phyloP scores from a whole-genome alignment of 2,888 invertebrate species.

The Anoplius nigerrimus region DNA sequence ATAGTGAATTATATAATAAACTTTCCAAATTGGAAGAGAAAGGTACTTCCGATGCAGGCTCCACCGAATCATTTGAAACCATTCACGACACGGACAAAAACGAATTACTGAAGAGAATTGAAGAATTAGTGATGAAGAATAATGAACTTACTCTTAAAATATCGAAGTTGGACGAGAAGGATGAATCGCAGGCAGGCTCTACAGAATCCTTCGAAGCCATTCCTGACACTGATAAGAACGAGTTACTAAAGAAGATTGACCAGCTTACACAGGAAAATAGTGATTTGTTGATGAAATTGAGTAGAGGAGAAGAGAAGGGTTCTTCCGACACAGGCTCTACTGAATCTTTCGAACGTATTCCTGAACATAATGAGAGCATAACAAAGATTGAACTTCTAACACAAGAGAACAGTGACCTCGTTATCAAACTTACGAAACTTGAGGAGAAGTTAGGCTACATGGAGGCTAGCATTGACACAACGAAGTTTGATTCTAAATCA shows the following conservation, averaged over 20 bases:
- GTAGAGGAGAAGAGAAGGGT: constrained; percentile 68
- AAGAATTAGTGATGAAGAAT: constrained; percentile 57
- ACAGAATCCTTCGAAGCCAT: constrained; percentile 70
- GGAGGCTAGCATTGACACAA: constrained; percentile 17
- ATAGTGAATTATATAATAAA: constrained; percentile 84
- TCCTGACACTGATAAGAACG: constrained; percentile 61
- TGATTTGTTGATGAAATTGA: constrained; percentile 63
- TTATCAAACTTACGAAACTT: constrained; percentile 64
- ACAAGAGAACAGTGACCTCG: constrained; percentile 67
- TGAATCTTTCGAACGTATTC: constrained; percentile 71
- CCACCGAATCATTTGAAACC: constrained; percentile 65
- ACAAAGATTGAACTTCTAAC: constrained; percentile 63
- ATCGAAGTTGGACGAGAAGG: constrained; percentile 55
- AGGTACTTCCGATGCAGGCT: constrained; percentile 61
- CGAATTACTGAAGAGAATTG: constrained; percentile 59
- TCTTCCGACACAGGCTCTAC: constrained; percentile 71
- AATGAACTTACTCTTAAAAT: constrained; percentile 57
- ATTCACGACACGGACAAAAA: constrained; percentile 57
- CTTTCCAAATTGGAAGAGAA: constrained; percentile 81
- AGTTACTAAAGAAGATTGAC: constrained; percentile 66
- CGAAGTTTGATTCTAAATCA: constrained; percentile 22
- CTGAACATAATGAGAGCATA: constrained; percentile 58
- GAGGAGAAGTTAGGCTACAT: constrained; percentile 61
- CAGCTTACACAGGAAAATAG: constrained; percentile 66
- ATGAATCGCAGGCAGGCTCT: constrained; percentile 57